Evolutionary conservation across 1,140 invertebrate genomes (phyloP), one percentile per base, ranked within the genome.

Genomic region (Sarcophaga bullata): DNA sequence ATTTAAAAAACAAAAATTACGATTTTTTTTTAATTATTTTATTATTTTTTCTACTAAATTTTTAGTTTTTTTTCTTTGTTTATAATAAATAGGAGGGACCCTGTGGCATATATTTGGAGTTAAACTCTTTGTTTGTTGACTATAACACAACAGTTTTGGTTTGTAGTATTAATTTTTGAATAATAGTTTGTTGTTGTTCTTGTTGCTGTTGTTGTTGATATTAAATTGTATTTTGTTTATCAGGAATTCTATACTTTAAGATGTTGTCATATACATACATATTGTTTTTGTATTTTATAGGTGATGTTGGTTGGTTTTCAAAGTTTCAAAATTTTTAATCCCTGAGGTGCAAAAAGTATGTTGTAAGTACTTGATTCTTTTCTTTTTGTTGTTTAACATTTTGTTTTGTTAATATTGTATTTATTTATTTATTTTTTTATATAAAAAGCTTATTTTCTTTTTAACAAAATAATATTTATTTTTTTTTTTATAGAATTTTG

Each of bases 271-370:
- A n/a, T n/a, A n/a, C n/a, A n/a, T n/a, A n/a, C n/a, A n/a, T n/a
- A n/a, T n/a, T n/a, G n/a, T 19, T 17, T 68, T 68, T 8, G 7
- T 68, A 62, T 68, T 19, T 68, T 52, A 6, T 13, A 52, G 50
- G 9, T 52, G 15, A 19, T 68, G 62, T 68, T 68, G 9, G 17
- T 68, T 68, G 62, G 6, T 68, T n/a, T 25, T 68, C 25, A 37
- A 37, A 37, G 62, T 68, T n/a, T 68, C n/a, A 68, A 68, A 68
- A 58, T 58, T 37, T 37, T 68, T 68, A 68, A 68, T 68, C 62
- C 62, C 62, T 68, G 62, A 68, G 54, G 62, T 68, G 62, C 62
- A 68, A 68, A 68, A 68, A 68, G 62, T 68, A 25, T 68, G 15
- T 68, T 8, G 17, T 68, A 8, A n/a, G 25, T 37, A 37, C 17